phyloP scores from a whole-genome alignment of 2,797 vertebrate genomes.

The Pangasius krempfi region DNA sequence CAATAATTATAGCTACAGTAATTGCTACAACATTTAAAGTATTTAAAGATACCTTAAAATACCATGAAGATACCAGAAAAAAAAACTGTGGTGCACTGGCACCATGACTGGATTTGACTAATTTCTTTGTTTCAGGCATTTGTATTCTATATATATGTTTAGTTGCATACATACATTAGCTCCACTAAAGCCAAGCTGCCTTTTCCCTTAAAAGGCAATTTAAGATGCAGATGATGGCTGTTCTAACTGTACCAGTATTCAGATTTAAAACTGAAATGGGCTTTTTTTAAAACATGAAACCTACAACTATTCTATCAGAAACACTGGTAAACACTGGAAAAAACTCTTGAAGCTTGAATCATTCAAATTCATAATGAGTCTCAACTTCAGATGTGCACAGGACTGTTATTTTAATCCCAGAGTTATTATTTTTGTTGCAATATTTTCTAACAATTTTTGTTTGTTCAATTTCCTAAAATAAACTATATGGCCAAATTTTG shows the following conservation, averaged over 20 bases:
- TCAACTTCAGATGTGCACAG: not conserved
- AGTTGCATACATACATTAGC: too few species aligned
- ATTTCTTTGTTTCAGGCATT: not conserved
- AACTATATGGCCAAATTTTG: not conserved
- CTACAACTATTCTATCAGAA: not conserved
- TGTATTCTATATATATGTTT: too few species aligned
- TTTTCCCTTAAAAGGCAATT: not conserved
- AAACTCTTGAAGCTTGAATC: not conserved
- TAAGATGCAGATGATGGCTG: not conserved
- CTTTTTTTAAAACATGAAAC: not conserved
- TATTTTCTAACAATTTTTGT: not conserved
- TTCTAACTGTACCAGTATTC: not conserved
- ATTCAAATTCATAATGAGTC: not conserved
- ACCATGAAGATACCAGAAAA: not conserved
- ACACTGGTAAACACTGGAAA: not conserved
- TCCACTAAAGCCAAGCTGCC: not conserved
- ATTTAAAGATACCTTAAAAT: not conserved
- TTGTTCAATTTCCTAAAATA: not conserved
- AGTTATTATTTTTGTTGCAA: not conserved
- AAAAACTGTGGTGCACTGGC: not conserved
- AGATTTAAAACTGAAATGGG: not conserved
- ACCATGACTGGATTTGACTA: not conserved
- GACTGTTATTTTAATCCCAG: not conserved
- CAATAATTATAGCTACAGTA: too few species aligned
- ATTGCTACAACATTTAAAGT: too few species aligned